These are phyloP conservation scores for Zaprionus obscuricornis DNA, from an alignment of 2,888 invertebrate genomes.

Conservation along the genomic window DNA sequence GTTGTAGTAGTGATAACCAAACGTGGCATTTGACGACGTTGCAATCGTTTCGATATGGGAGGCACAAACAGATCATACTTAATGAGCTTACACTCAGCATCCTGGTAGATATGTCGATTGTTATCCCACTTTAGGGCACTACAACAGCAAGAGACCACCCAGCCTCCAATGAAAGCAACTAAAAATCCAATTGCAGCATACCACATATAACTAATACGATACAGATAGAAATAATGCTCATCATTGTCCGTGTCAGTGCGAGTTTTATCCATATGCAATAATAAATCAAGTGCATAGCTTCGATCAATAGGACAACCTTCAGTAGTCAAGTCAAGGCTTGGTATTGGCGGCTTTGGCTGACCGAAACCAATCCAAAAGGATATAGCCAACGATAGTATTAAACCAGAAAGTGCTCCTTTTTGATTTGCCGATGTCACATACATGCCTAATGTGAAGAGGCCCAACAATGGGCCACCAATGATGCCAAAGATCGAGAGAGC, in stretches of 20 bases:
- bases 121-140: constrained; percentile 79
- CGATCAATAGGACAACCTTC: constrained; percentile 84
- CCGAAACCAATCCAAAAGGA: constrained; percentile 94
- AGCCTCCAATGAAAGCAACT: constrained; percentile 84
- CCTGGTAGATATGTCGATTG: constrained; percentile 74
- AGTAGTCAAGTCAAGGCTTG: constrained; percentile 85
- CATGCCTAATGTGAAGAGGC: constrained; percentile 94
- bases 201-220: constrained; percentile 88
- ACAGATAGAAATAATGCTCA: constrained; percentile 77
- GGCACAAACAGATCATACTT: constrained; percentile 86
- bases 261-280: constrained; percentile 23
- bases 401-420: constrained; percentile 88
- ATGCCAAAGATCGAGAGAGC: constrained; percentile 94
- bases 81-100: constrained; percentile 78
- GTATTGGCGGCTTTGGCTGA: constrained; percentile 87
- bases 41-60: constrained; percentile 84
- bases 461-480: constrained; percentile 93
- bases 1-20: constrained; percentile 76
- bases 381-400: constrained; percentile 87
- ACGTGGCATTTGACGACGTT: constrained; percentile 76
- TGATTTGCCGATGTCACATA: constrained; percentile 89
- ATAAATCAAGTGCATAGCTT: constrained; percentile 49
- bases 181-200: constrained; percentile 86
- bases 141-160: constrained; percentile 84
- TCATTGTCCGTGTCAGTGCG: constrained; percentile 14